phyloP scores from a whole-genome alignment of 2,797 vertebrate species.

The Erpetoichthys calabaricus region DNA sequence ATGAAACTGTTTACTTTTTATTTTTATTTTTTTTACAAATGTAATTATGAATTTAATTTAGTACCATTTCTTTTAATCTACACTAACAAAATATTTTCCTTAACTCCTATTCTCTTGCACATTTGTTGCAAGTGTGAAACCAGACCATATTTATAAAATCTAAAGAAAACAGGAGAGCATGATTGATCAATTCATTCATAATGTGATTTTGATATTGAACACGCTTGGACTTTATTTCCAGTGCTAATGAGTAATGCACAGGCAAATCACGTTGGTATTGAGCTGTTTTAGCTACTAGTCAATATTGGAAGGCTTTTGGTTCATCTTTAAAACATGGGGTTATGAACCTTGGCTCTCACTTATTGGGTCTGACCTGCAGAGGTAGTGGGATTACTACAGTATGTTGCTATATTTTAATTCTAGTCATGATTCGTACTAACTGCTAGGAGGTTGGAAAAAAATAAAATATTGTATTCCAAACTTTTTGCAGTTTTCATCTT shows the following conservation, averaged over 20 bases:
- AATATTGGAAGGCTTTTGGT: constrained; percentile 6
- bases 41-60: no score
- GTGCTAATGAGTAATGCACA: constrained; percentile 18
- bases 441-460: not conserved
- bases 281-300: constrained; percentile 15
- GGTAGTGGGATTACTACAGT: not conserved
- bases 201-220: constrained; percentile 20
- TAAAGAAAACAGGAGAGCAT: not conserved
- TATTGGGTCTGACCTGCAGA: not conserved
- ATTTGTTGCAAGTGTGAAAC: no score
- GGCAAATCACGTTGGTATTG: constrained; percentile 1
- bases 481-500: no score
- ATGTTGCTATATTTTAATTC: not conserved
- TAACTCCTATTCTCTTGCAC: no score
- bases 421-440: not conserved
- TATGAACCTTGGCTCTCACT: not conserved
- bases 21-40: no score
- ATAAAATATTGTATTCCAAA: not conserved
- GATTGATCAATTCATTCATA: constrained; percentile 20
- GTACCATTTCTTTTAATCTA: no score
- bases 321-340: not conserved
- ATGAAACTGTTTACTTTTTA: no score
- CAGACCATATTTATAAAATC: no score
- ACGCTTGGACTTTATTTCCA: constrained; percentile 11
- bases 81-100: no score